Percentiles rank a stretch among this genome's conserved stretches.
Evolutionary conservation across 2,797 vertebrate genomes (phyloP).

Genomic region (Catamblyrhynchus diadema): DNA sequence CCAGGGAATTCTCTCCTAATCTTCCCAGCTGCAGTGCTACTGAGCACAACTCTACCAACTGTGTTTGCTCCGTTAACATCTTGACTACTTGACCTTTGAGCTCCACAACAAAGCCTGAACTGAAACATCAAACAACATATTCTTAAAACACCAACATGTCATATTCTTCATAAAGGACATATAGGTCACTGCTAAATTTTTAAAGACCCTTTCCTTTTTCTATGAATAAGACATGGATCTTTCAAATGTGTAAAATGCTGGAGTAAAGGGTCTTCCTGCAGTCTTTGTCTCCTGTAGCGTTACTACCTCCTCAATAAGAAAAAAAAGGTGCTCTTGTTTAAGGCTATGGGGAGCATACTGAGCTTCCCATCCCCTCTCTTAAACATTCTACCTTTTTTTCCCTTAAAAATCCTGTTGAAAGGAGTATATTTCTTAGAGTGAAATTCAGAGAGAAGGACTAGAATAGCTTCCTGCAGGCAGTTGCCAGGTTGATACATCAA

Average conservation of each 20-base stretch:
- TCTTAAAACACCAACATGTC: slow-evolving; percentile 13
- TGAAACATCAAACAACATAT: slow-evolving; percentile 14
- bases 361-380: slow-evolving; percentile 45
- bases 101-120: neutral
- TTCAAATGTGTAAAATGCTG: slow-evolving; percentile 5
- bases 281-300: slow-evolving; percentile 32
- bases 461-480: slow-evolving; percentile 62
- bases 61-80: neutral
- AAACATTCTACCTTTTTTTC: slow-evolving; percentile 18
- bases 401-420: slow-evolving; percentile 46
- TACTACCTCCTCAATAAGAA: slow-evolving; percentile 60
- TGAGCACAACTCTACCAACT: neutral
- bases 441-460: slow-evolving; percentile 58
- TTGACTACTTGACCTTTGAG: slow-evolving; percentile 12
- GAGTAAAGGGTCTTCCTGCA: slow-evolving; percentile 7
- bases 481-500: slow-evolving; percentile 62
- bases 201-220: neutral
- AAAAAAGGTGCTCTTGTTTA: slow-evolving; percentile 29
- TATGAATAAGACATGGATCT: neutral
- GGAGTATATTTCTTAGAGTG: slow-evolving; percentile 27
- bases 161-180: neutral
- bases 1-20: neutral
- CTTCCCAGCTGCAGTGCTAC: neutral
- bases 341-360: slow-evolving; percentile 2
- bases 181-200: slow-evolving; percentile 9